Percentiles rank a stretch among this genome's conserved stretches.
phyloP scores from a whole-genome alignment of 2,888 invertebrate genomes.

The Acleris cristana region DNA sequence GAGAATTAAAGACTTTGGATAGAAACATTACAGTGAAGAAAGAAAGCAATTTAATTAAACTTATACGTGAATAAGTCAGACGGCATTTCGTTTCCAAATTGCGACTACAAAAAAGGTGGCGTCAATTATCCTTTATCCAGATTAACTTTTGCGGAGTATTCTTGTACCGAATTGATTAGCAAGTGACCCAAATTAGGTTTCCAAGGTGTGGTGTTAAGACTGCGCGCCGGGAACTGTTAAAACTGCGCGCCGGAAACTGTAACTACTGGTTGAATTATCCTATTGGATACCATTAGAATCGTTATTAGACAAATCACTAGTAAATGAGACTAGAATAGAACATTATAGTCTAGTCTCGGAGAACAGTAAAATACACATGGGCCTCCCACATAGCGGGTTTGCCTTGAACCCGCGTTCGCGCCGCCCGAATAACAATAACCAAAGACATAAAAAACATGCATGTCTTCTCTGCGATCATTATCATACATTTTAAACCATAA shows the following conservation, averaged over 20 bases:
- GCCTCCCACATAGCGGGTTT: slow-evolving; percentile 62
- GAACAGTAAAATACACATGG: slow-evolving; percentile 44
- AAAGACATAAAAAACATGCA: slow-evolving; percentile 48
- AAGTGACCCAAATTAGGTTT: too few species aligned
- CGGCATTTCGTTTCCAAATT: too few species aligned
- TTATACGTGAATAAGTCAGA: too few species aligned
- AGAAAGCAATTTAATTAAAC: not conserved
- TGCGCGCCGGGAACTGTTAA: too few species aligned
- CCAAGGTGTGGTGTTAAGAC: too few species aligned
- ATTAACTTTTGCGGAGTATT: too few species aligned
- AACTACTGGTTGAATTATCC: too few species aligned
- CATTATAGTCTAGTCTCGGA: slow-evolving; percentile 36
- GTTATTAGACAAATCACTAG: slow-evolving; percentile 2
- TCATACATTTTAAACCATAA: slow-evolving; percentile 24
- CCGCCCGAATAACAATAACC: slow-evolving; percentile 65
- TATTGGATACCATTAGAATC: too few species aligned
- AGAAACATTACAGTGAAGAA: not conserved
- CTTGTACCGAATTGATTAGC: too few species aligned
- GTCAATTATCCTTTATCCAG: too few species aligned
- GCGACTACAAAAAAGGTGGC: too few species aligned
- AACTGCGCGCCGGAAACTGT: too few species aligned
- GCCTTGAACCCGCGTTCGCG: slow-evolving; percentile 69
- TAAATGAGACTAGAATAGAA: slow-evolving; percentile 14
- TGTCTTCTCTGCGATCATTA: slow-evolving; percentile 38
- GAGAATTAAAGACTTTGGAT: slow-evolving; percentile 15